Conservation (phyloP, 1,140 invertebrate genomes). For the Homarus americanus region DNA sequence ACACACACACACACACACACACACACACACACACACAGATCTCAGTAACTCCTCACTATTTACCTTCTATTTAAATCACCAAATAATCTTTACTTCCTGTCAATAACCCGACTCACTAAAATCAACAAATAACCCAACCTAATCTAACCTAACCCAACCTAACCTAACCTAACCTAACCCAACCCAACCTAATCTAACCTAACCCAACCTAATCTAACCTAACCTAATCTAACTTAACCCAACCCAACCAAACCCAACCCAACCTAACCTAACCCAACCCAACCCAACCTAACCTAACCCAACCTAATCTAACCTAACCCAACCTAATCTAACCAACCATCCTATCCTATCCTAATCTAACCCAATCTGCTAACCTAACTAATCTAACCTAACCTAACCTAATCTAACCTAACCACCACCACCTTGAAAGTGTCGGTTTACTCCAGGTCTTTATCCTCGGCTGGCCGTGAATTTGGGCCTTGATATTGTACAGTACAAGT, state of each 20-base stretch:
- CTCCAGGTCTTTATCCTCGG: too few relatives aligned
- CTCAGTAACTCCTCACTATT: background rate
- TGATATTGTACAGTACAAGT: too few relatives aligned
- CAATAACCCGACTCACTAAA: too few relatives aligned
- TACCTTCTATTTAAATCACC: background rate
- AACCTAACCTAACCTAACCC: background rate
- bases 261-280: background rate
- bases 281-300: background rate
- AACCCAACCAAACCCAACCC: background rate
- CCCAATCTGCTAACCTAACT: background rate
- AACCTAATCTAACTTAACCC: background rate
- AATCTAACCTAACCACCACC: background rate
- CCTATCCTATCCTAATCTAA: background rate
- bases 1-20: slow-evolving; percentile 19
- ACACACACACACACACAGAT: background rate
- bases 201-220: background rate
- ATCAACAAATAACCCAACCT: background rate
- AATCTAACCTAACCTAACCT: background rate
- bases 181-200: background rate
- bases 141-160: background rate
- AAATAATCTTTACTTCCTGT: too few relatives aligned
- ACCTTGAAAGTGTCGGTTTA: too few relatives aligned
- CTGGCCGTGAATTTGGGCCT: too few relatives aligned
- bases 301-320: background rate
- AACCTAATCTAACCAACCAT: background rate